These are phyloP conservation scores for Malurus splendens DNA, from an alignment of 2,797 vertebrate genomes.

Conservation along the genomic window DNA sequence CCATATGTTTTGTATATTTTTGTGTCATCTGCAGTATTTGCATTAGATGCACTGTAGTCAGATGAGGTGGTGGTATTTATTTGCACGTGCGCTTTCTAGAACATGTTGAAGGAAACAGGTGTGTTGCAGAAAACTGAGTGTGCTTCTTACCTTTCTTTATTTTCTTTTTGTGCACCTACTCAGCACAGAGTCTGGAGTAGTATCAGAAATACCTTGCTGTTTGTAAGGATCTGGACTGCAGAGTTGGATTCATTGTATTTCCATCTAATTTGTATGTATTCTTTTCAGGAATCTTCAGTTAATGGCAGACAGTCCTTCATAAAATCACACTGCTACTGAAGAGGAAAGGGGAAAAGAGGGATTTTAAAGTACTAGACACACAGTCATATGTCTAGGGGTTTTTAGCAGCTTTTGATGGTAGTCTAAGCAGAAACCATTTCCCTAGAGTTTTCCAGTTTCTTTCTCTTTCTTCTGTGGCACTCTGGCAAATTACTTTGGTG, in stretches of 20 bases:
- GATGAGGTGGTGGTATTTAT: neutral
- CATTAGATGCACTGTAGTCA: neutral
- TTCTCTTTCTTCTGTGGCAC: neutral
- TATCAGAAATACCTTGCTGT: neutral
- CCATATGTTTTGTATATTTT: neutral
- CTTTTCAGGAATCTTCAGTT: neutral
- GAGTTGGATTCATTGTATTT: neutral
- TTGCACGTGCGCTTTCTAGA: neutral
- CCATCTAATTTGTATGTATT: neutral
- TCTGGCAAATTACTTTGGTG: constrained; percentile 14
- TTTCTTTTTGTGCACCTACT: neutral
- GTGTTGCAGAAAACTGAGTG: neutral
- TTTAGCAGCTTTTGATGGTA: constrained; percentile 9
- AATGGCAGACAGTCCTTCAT: neutral
- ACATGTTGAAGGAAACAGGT: neutral
- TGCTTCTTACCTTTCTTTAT: neutral
- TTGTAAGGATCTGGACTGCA: neutral
- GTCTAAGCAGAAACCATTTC: neutral
- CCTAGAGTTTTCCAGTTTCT: neutral
- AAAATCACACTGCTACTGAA: neutral
- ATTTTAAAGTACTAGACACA: neutral
- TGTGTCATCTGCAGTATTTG: neutral
- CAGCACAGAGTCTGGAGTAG: neutral
- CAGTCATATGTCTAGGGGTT: neutral
- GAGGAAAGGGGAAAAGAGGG: neutral